Percentiles rank a stretch among this genome's conserved stretches.
Conservation (phyloP, 2,113 vertebrate genomes). For the Tyto alba region DNA sequence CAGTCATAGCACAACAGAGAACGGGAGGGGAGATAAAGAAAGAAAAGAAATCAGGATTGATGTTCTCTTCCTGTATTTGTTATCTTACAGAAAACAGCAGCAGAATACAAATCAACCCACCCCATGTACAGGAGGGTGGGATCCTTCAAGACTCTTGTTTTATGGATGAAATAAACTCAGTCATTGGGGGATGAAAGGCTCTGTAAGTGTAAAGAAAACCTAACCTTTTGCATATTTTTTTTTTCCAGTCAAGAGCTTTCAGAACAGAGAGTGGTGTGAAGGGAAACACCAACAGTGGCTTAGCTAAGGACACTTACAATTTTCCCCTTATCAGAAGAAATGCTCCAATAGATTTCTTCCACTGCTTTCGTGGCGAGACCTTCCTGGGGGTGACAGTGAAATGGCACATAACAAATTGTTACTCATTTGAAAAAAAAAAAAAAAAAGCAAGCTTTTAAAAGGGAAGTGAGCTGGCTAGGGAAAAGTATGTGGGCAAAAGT, state of each 20-base stretch:
- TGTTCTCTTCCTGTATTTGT: constrained; percentile 57
- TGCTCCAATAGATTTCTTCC: not conserved
- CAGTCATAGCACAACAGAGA: constrained; percentile 34
- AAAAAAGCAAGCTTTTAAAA: not conserved
- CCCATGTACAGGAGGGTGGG: not conserved
- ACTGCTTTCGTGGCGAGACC: not conserved
- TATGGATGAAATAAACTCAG: not conserved
- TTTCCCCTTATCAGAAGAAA: not conserved
- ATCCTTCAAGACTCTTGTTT: not conserved
- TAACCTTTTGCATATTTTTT: not conserved
- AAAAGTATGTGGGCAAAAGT: not conserved
- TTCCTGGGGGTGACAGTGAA: not conserved
- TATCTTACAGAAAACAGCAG: constrained; percentile 41
- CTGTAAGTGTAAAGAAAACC: not conserved
- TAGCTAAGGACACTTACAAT: not conserved
- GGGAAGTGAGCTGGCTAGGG: not conserved
- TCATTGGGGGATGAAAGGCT: not conserved
- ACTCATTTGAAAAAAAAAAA: not conserved
- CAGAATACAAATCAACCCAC: constrained; percentile 55
- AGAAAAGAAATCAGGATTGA: constrained; percentile 46
- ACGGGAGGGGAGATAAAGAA: constrained; percentile 45
- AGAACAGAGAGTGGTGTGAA: not conserved
- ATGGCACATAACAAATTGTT: not conserved
- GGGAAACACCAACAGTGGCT: not conserved
- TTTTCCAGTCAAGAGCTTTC: not conserved